Percentiles rank a stretch among this genome's conserved stretches.
phyloP scores from a whole-genome alignment of 1,140 invertebrate genomes.

The Hyposmocoma kahamanoa region DNA sequence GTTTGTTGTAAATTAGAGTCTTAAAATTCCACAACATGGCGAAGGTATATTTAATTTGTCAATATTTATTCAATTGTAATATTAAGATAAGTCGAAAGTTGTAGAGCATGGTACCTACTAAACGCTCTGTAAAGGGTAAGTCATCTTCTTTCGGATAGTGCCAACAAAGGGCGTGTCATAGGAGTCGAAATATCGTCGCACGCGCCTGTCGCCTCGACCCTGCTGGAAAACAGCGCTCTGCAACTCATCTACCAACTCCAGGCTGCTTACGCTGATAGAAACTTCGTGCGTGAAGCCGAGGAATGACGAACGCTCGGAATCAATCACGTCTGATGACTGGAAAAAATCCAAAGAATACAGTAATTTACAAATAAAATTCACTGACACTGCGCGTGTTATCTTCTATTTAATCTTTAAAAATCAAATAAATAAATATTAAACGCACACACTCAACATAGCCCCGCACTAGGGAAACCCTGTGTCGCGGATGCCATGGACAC shows the following conservation, averaged over 20 bases:
- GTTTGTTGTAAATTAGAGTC: too few species aligned
- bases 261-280: constrained; percentile 22
- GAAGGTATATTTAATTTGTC: too few species aligned
- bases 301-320: constrained; percentile 34
- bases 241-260: constrained; percentile 32
- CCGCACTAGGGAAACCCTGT: too few species aligned
- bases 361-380: too few species aligned
- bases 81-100: too few species aligned
- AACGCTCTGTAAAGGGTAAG: too few species aligned
- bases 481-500: too few species aligned
- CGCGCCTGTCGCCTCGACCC: constrained; percentile 30
- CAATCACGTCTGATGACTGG: constrained; percentile 29
- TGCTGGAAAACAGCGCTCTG: constrained; percentile 24
- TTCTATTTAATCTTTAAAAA: constrained; percentile 1
- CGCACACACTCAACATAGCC: too few species aligned
- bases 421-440: background rate
- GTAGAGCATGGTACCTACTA: too few species aligned
- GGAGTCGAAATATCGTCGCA: constrained; percentile 44
- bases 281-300: constrained; percentile 39
- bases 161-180: constrained; percentile 42
- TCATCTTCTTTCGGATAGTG: background rate
- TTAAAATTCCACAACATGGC: too few species aligned
- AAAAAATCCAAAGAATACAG: constrained; percentile 9
- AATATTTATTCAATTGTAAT: too few species aligned
- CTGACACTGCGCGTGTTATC: too few species aligned